A percentile compares a stretch with the other conserved stretches of the same genome.
These are phyloP conservation scores for Dreissena rostriformis DNA, from an alignment of 1,140 invertebrate genomes.

Conservation along the genomic window DNA sequence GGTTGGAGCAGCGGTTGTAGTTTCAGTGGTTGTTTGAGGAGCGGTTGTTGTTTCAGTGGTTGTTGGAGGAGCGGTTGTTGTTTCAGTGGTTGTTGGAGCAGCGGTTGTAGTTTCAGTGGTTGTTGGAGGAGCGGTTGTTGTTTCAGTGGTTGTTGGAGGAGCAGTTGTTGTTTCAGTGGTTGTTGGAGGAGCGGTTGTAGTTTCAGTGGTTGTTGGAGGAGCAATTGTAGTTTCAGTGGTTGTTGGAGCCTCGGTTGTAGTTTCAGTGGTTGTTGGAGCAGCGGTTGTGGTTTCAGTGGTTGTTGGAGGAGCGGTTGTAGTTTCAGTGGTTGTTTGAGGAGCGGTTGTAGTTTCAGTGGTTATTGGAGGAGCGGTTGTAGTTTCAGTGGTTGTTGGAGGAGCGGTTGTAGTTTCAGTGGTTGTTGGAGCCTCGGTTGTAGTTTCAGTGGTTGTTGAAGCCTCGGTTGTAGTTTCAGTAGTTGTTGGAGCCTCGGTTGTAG, in stretches of 20 bases:
- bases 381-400: neutral
- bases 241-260: neutral
- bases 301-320: neutral
- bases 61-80: conserved; percentile 26
- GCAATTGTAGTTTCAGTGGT: too few species aligned
- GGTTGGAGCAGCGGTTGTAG: conserved; percentile 8
- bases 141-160: neutral
- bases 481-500: too few species aligned
- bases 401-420: neutral
- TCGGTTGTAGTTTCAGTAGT: too few species aligned
- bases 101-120: conserved; percentile 11
- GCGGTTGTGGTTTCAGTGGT: neutral
- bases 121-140: conserved; percentile 20
- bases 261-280: neutral
- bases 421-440: conserved; percentile 5
- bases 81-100: conserved; percentile 27
- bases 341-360: neutral
- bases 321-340: neutral
- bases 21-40: conserved; percentile 21
- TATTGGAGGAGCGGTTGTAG: neutral
- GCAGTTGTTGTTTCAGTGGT: neutral
- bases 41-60: conserved; percentile 14
- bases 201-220: conserved; percentile 2
- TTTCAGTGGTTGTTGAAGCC: neutral
- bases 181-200: conserved; percentile 4